Evolutionary conservation across 1,140 invertebrate species (phyloP).

Genomic region (Eupristina koningsbergeri): DNA sequence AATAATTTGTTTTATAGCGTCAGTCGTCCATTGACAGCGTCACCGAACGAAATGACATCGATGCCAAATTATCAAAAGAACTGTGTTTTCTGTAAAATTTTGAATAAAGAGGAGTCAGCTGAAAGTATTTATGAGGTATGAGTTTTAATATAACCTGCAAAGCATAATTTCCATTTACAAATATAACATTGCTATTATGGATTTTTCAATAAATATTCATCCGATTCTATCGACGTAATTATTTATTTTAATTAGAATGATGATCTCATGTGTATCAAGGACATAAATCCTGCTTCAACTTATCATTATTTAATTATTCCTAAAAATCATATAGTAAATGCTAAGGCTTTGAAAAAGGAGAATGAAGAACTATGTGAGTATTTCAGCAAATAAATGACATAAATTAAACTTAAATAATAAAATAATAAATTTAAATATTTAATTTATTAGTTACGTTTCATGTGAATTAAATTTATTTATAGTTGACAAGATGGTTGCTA

Average conservation of each 20-base stretch:
- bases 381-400: constrained; percentile 26
- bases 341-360: constrained; percentile 77
- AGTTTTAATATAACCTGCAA: constrained; percentile 34
- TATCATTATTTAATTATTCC: constrained; percentile 88
- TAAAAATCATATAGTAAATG: constrained; percentile 83
- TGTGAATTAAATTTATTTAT: constrained; percentile 60
- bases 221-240: neutral
- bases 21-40: neutral
- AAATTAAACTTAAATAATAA: too few relatives aligned
- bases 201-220: neutral
- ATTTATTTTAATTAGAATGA: constrained; percentile 78
- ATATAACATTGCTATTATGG: neutral
- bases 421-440: too few relatives aligned
- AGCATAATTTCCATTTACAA: neutral
- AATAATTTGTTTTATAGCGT: neutral
- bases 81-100: constrained; percentile 85
- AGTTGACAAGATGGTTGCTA: constrained; percentile 78
- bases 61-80: constrained; percentile 46
- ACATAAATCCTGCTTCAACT: constrained; percentile 86
- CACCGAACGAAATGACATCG: constrained; percentile 17
- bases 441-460: too few relatives aligned
- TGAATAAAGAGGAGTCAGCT: constrained; percentile 74
- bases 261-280: constrained; percentile 84
- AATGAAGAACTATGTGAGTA: constrained; percentile 80
- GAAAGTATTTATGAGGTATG: constrained; percentile 73